A percentile compares a stretch with the other conserved stretches of the same genome.
Conservation (phyloP, 2,797 vertebrate species). For the Chaetodon trifasciatus region DNA sequence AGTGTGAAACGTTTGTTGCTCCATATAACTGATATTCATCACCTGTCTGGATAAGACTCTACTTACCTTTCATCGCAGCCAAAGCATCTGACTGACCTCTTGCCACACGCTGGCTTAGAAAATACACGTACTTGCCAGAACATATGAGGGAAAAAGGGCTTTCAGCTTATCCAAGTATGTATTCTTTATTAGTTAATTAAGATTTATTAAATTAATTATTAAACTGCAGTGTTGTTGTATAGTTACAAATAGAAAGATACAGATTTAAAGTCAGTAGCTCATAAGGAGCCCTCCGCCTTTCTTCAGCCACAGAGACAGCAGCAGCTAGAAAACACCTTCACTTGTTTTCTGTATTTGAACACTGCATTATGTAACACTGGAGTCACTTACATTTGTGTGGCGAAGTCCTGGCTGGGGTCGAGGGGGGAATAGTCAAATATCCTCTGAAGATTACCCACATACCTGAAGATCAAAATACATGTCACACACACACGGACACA, state of each 20-base stretch:
- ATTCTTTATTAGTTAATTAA: background rate
- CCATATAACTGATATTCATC: constrained; percentile 35
- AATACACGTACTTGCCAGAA: constrained; percentile 14
- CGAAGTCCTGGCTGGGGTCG: constrained; percentile 97
- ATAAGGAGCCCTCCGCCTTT: background rate
- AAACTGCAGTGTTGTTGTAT: background rate
- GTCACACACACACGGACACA: constrained; percentile 26
- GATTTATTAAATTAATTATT: background rate
- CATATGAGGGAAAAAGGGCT: background rate
- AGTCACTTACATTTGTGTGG: constrained; percentile 96
- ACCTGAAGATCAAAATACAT: constrained; percentile 85
- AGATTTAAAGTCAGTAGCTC: background rate
- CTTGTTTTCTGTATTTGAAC: constrained; percentile 22
- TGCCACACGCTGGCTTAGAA: constrained; percentile 35
- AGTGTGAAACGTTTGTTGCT: constrained; percentile 24
- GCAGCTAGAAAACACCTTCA: constrained; percentile 18
- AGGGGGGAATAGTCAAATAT: constrained; percentile 99
- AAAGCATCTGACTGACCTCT: constrained; percentile 32
- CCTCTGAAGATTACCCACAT: constrained; percentile 96
- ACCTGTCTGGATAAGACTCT: constrained; percentile 6
- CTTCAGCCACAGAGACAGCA: constrained; percentile 1
- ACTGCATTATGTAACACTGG: constrained; percentile 36
- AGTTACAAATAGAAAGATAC: background rate
- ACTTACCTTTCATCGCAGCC: constrained; percentile 26
- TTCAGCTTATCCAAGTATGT: background rate